A percentile compares a stretch with the other conserved stretches of the same genome.
Evolutionary conservation across 2,888 invertebrate species (phyloP).

Genomic region (Hirtodrosophila cameraria): DNA sequence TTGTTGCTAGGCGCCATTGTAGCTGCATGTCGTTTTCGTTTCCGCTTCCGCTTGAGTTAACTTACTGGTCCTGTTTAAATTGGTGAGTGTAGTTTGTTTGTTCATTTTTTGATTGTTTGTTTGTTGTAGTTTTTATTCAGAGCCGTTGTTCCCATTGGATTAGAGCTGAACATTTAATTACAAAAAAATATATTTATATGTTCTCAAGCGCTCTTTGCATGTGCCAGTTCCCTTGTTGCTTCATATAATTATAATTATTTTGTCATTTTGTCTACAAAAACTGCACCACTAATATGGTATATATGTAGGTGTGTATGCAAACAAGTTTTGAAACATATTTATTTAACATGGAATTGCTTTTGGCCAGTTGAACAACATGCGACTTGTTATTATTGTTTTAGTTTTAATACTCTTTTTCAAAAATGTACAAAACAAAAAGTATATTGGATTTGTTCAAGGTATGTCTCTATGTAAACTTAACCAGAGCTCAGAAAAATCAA

Average conservation of each 20-base stretch:
- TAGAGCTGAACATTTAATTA: slow-evolving; percentile 50
- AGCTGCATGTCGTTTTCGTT: slow-evolving; percentile 45
- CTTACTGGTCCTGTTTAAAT: no score
- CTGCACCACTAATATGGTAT: neutral
- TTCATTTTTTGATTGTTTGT: slow-evolving; percentile 4
- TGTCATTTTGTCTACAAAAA: slow-evolving; percentile 24
- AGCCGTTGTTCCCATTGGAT: slow-evolving; percentile 9
- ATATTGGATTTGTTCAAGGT: no score
- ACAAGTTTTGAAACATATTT: neutral
- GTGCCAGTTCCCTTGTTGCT: slow-evolving; percentile 29
- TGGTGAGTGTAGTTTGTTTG: no score
- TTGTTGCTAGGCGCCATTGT: slow-evolving; percentile 16
- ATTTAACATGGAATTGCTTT: slow-evolving; percentile 2
- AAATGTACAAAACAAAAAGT: no score
- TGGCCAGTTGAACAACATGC: slow-evolving; percentile 3
- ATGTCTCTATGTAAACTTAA: no score
- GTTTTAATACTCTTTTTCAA: neutral
- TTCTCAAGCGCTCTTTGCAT: slow-evolving; percentile 28
- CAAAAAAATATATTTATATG: slow-evolving; percentile 40
- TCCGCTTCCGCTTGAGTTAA: slow-evolving; percentile 11
- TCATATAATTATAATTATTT: slow-evolving; percentile 36
- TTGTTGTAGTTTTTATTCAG: slow-evolving; percentile 15
- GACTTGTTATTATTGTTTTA: slow-evolving; percentile 6
- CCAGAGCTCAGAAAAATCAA: no score
- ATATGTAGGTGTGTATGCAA: neutral